Percentiles rank a stretch among this genome's conserved stretches.
These are phyloP conservation scores for Polydesmus complanatus DNA, from an alignment of 2,888 invertebrate genomes.

Conservation along the genomic window DNA sequence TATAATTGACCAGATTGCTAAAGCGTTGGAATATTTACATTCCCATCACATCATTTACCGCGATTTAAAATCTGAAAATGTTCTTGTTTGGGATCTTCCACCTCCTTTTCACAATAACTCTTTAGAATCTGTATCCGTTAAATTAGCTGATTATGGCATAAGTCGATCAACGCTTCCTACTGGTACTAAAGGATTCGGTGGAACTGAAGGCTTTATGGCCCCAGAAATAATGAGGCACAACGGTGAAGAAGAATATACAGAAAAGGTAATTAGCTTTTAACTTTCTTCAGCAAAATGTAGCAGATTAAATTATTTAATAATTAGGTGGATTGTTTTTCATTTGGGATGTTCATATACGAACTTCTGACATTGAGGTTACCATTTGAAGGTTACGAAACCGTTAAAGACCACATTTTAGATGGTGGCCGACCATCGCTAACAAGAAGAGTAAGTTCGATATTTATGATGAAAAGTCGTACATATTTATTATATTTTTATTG, in stretches of 20 bases:
- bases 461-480: neutral
- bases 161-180: slow-evolving; percentile 75
- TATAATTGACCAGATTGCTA: slow-evolving; percentile 48
- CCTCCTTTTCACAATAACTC: slow-evolving; percentile 46
- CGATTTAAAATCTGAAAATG: slow-evolving; percentile 91
- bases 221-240: slow-evolving; percentile 97
- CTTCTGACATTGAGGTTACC: slow-evolving; percentile 82
- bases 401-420: slow-evolving; percentile 90
- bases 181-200: slow-evolving; percentile 93
- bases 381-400: slow-evolving; percentile 90
- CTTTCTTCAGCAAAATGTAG: slow-evolving; percentile 11
- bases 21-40: slow-evolving; percentile 91
- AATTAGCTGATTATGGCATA: slow-evolving; percentile 94
- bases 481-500: neutral
- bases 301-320: slow-evolving; percentile 6
- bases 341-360: slow-evolving; percentile 97
- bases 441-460: slow-evolving; percentile 45
- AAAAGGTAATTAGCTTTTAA: slow-evolving; percentile 50
- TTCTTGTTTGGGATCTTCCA: slow-evolving; percentile 94
- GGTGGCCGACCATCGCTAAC: slow-evolving; percentile 83
- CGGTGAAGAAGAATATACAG: slow-evolving; percentile 96
- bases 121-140: slow-evolving; percentile 54
- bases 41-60: slow-evolving; percentile 82
- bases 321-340: slow-evolving; percentile 93
- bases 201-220: slow-evolving; percentile 98